Base-by-base conservation (phyloP, 2,113 vertebrate species). In the Archilochus colubris region DNA sequence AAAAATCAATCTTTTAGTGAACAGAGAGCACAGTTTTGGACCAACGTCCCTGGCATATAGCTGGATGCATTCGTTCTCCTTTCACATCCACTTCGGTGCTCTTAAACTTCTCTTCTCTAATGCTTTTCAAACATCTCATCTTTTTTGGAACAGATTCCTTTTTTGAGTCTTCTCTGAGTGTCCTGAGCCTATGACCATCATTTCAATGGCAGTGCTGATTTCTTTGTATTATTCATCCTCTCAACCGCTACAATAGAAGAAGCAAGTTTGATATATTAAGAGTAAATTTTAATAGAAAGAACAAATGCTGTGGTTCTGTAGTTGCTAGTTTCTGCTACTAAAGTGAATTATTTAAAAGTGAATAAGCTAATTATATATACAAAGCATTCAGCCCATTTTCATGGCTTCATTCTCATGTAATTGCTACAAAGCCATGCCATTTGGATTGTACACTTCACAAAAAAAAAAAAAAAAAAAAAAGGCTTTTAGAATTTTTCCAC, bases 291-390 rank as follows among this genome's bases (percentile, higher is more conserved):
- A 92, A 78, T 70, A 77, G 57, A 82, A 95, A 54, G 79, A 90
- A 74, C 68, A n/a, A 67, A 36, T n/a, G 54, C 38, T 74, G 43
- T 68, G 23, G 31, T 77, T 94, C 55, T 69, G 31, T 54, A 90
- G 59, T 50, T 86, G 72, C 12, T 91, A 84, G 89, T 96, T 95
- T 82, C 64, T 89, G 22, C 50, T 0, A 3, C 58, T 78, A 57
- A 84, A 87, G 53, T 48, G 33, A 74, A 90, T 93, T 91, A 90
- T 91, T 94, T 70, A 17, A 63, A 80, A 94, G 31, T 33, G 4
- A 96, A 94, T 86, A 77, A 88, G 83, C 89, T 91, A 94, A 81
- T 91, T 88, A 82, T 59, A 7, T 70, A 76, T 38, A 80, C 59
- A 80, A 67, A 91, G 40, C 22, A 63, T 90, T 91, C 72, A 89